Percentiles rank a stretch among this genome's conserved stretches.
These are phyloP conservation scores for Panthera uncia DNA, from an alignment of 2,113 vertebrate species.

Conservation along the genomic window DNA sequence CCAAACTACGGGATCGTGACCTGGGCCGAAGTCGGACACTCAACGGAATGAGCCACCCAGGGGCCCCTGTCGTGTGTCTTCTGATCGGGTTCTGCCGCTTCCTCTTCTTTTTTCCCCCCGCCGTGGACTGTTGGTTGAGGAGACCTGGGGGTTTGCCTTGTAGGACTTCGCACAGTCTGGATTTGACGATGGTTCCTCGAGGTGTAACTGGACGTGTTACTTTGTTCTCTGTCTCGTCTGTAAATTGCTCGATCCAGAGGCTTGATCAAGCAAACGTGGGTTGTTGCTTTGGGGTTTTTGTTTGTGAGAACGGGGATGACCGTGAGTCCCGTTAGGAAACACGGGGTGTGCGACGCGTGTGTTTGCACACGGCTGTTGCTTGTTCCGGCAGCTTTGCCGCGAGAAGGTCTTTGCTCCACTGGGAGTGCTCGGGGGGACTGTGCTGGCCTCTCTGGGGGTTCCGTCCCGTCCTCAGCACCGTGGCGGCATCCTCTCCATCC, in stretches of 20 bases:
- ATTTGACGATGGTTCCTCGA: background rate
- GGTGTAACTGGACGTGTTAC: background rate
- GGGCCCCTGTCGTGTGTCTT: too few relatives aligned
- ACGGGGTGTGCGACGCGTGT: fast-evolving
- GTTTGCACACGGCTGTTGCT: background rate
- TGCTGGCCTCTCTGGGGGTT: fast-evolving
- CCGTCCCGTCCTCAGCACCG: fast-evolving
- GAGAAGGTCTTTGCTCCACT: fast-evolving
- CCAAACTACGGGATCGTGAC: too few relatives aligned
- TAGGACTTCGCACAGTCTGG: background rate
- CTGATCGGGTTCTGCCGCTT: background rate
- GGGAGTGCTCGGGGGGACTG: fast-evolving
- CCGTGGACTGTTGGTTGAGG: background rate
- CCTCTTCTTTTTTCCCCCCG: background rate
- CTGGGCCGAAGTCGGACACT: too few relatives aligned
- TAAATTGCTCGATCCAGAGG: background rate
- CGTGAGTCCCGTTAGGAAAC: background rate
- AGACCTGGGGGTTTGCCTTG: background rate
- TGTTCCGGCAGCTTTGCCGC: fast-evolving
- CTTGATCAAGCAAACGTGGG: background rate
- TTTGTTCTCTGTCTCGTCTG: background rate
- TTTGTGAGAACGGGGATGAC: background rate
- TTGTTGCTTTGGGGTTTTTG: background rate
- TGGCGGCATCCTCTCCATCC: fast-evolving
- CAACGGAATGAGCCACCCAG: too few relatives aligned